Evolutionary conservation across 2,888 invertebrate genomes (phyloP), one percentile per base, ranked within the genome.

Genomic region (Nemotelus nigrinus): DNA sequence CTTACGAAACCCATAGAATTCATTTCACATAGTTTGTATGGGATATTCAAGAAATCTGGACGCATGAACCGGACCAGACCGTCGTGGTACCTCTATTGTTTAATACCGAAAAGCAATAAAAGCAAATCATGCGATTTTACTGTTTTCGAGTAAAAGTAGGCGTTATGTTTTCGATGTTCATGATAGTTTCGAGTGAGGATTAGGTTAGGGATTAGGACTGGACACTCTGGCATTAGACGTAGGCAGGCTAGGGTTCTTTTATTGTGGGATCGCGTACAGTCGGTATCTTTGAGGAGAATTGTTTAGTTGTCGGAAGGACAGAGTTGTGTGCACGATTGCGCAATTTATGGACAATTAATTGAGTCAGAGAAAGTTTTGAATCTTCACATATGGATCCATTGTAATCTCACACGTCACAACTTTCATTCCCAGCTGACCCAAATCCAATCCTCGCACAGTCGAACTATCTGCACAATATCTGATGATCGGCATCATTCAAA

Each of bases 101-200:
- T 70, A 53, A 53, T 10, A 70, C 25, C 2, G 70, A 70, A 70
- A 10, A 43, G 45, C 55, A 53, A 70, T 70, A 70, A 70, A 70
- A 70, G 7, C 55, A 53, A 70, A 55, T 70, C 50, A 53, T 55
- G 55, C 41, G 70, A 41, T n/a, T 70, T n/a, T n/a, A 70, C 39
- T 70, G 55, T 70, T 70, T 70, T 70, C 55, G 25, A 67, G 58
- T 57, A 44, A 74, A 74, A 67, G 67, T 78, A 53, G 77, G 77
- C 74, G 77, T 72, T 57, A 67, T 78, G 74, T 78, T 78, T 78
- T 78, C 67, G 44, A 78, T 65, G 60, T 58, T 50, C 72, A 78
- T 78, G 57, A 78, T 74, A 70, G 41, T 47, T 65, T 65, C 25
- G 47, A 45, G n/a, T 45, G 39, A 41, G 60, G 72, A 47, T 47